Conservation (phyloP, 1,140 invertebrate genomes). For the Pseudobourletiella spinata region DNA sequence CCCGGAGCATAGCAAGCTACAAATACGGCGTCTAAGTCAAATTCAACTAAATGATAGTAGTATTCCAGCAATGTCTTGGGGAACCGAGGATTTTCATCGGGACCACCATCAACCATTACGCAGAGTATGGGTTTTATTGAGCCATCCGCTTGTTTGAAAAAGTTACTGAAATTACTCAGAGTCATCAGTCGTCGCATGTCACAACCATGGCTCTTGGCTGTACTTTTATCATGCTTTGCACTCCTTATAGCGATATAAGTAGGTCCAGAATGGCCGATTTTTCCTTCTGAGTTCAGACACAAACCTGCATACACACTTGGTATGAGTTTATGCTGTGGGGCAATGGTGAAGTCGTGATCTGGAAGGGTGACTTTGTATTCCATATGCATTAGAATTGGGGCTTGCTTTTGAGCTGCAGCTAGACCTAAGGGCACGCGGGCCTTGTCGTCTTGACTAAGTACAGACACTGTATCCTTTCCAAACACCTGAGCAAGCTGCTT, state of each 20-base stretch:
- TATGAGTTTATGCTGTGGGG: slow-evolving; percentile 37
- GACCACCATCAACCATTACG: slow-evolving; percentile 41
- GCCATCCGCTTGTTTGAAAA: slow-evolving; percentile 36
- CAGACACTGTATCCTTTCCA: not conserved
- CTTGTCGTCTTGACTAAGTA: not conserved
- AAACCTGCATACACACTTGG: slow-evolving; percentile 38
- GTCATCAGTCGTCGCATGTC: slow-evolving; percentile 39
- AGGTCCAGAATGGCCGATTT: slow-evolving; percentile 40
- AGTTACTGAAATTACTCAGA: slow-evolving; percentile 32
- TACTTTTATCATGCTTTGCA: slow-evolving; percentile 36
- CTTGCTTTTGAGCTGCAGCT: slow-evolving; percentile 42
- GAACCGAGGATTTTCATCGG: slow-evolving; percentile 42
- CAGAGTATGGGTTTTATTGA: slow-evolving; percentile 41
- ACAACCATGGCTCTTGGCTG: slow-evolving; percentile 38
- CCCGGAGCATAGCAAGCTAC: slow-evolving; percentile 43
- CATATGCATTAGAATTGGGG: slow-evolving; percentile 41
- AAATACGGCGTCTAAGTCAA: slow-evolving; percentile 42
- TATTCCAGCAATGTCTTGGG: not conserved
- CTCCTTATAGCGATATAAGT: slow-evolving; percentile 41
- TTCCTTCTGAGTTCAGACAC: slow-evolving; percentile 35
- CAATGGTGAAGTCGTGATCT: slow-evolving; percentile 44
- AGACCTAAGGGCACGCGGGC: slow-evolving; percentile 41
- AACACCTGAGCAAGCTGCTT: slow-evolving; percentile 21
- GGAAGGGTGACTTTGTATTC: slow-evolving; percentile 41
- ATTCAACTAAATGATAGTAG: slow-evolving; percentile 4